phyloP scores from a whole-genome alignment of 2,113 vertebrate genomes.

The Neomonachus schauinslandi region DNA sequence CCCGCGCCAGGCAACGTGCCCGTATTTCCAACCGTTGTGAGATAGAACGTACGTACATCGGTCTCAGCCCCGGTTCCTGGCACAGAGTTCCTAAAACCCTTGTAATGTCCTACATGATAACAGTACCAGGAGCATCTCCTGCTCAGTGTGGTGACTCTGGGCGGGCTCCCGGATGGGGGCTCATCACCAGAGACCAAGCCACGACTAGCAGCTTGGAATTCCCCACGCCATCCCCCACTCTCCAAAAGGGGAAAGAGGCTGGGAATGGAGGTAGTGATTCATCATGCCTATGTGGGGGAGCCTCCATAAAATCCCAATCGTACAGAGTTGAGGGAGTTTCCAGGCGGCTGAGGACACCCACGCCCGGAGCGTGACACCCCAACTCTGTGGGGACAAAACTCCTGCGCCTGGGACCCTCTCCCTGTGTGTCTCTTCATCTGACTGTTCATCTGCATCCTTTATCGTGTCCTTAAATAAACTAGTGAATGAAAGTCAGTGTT shows the following conservation, averaged over 20 bases:
- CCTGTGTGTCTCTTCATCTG: not conserved
- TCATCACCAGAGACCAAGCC: not conserved
- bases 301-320: not conserved
- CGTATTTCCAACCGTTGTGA: fast-evolving
- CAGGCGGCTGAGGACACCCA: not conserved
- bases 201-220: not conserved
- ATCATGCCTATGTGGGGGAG: not conserved
- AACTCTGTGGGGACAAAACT: not conserved
- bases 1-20: not conserved
- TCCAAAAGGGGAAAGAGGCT: not conserved
- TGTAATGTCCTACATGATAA: too few relatives aligned
- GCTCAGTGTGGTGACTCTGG: not conserved
- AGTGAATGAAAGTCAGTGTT: not conserved
- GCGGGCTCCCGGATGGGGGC: not conserved
- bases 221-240: not conserved
- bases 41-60: fast-evolving
- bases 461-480: not conserved
- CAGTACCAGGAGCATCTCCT: not conserved
- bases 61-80: not conserved
- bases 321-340: not conserved
- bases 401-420: not conserved
- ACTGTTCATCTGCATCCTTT: not conserved
- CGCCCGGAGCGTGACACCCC: not conserved
- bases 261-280: not conserved
- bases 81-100: not conserved